A percentile compares a stretch with the other conserved stretches of the same genome.
phyloP scores from a whole-genome alignment of 2,113 vertebrate genomes.

The Leptosomus discolor region DNA sequence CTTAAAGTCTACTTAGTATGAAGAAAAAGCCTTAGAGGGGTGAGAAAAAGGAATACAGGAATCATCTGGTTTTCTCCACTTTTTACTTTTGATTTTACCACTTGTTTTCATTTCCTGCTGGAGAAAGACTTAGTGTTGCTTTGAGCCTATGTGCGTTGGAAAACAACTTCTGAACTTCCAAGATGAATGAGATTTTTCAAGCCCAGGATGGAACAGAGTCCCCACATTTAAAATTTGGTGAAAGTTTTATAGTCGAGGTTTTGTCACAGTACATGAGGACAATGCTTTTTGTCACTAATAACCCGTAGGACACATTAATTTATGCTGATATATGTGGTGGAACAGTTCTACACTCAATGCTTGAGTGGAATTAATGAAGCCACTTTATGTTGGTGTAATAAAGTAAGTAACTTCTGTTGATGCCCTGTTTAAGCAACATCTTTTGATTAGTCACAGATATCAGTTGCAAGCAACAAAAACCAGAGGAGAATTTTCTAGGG shows the following conservation, averaged over 20 bases:
- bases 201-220: background rate
- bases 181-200: background rate
- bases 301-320: background rate
- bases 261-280: background rate
- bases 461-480: background rate
- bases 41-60: background rate
- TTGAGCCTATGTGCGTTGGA: background rate
- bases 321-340: background rate
- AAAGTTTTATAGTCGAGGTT: background rate
- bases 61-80: background rate
- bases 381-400: background rate
- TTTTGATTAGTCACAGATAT: background rate
- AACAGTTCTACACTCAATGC: background rate
- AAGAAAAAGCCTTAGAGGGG: background rate
- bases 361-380: background rate
- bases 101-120: background rate
- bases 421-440: background rate
- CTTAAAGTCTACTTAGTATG: background rate
- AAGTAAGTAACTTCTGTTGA: background rate
- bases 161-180: background rate
- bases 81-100: background rate
- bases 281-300: background rate
- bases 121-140: background rate
- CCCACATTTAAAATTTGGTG: background rate
- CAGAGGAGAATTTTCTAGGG: background rate